phyloP scores from a whole-genome alignment of 2,888 invertebrate species.

The Ametastegia equiseti region DNA sequence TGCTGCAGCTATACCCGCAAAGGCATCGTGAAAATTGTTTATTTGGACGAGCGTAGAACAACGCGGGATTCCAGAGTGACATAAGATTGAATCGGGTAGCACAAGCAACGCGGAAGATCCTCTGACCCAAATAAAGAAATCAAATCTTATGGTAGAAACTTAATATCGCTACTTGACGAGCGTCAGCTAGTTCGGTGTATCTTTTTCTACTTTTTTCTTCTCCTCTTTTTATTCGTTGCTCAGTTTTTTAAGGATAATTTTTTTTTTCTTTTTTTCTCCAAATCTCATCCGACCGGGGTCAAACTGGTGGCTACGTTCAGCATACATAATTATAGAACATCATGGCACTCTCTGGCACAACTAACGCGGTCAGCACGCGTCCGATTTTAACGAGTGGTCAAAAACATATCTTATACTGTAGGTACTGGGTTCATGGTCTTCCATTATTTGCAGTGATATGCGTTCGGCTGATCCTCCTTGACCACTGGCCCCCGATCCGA shows the following conservation, averaged over 20 bases:
- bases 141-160: conserved; percentile 36
- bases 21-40: conserved; percentile 17
- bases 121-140: conserved; percentile 42
- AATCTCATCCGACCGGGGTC: conserved; percentile 18
- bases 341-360: not conserved
- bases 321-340: conserved; percentile 29
- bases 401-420: no score
- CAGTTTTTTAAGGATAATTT: not conserved
- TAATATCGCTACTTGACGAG: conserved; percentile 35
- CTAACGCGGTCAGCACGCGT: not conserved
- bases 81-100: conserved; percentile 30
- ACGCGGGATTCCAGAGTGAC: conserved; percentile 10
- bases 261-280: not conserved
- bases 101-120: conserved; percentile 31
- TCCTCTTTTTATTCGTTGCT: not conserved
- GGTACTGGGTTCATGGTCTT: not conserved
- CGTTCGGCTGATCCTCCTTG: not conserved
- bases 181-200: not conserved
- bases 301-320: conserved; percentile 23
- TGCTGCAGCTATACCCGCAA: conserved; percentile 13
- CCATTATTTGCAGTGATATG: conserved; percentile 33
- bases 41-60: conserved; percentile 25
- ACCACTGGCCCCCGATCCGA: not conserved
- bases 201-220: not conserved
- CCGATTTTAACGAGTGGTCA: conserved; percentile 20